Evolutionary conservation across 2,888 invertebrate genomes (phyloP), one percentile per base, ranked within the genome.

Genomic region (Dichetophora obliterata): DNA sequence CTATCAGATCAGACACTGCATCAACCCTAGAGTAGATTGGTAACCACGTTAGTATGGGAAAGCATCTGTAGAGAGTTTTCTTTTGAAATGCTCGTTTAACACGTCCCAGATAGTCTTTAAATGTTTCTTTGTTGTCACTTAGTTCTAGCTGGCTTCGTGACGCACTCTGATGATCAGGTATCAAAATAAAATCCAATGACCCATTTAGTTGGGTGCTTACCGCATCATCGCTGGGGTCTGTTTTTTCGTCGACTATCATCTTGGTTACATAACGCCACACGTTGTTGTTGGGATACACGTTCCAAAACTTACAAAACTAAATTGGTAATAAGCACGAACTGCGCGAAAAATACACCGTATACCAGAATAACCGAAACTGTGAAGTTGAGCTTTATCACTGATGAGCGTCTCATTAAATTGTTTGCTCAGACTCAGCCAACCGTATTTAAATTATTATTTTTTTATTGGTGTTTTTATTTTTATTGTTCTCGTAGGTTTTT

Each of bases 1-100:
- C 96, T 81, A 97, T 94, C 57, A 95, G 87, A 90, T 97, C 97
- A 16, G 96, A 95, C 71, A 95, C 88, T 14, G 95, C 93, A 88
- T 93, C 92, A 77, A 92, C 91, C 5, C 90, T 85, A 82, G 91
- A 92, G 90, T 96, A 96, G 80, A 89, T 91, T 16, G 95, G 95
- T 80, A 95, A 86, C 96, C 96, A 96, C 71, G 87, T 89, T 14
- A 93, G 86, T 70, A 95, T 91, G 9, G 96, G 95, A 59, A 95
- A 82, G 73, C 94, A 91, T 86, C 93, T 93, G 87, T 92, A 91
- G 59, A 95, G 89, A 78, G 91, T 92, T 89, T 93, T 94, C 84
- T 91, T 92, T 77, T 92, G 93, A 84, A 92, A 92, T 16, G 83
- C 31, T 77, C 89, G 90, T 24, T 90, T 71, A 22, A 89, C 89